Evolutionary conservation across 2,113 vertebrate species (phyloP).

Genomic region (Hippoglossus stenolepis): DNA sequence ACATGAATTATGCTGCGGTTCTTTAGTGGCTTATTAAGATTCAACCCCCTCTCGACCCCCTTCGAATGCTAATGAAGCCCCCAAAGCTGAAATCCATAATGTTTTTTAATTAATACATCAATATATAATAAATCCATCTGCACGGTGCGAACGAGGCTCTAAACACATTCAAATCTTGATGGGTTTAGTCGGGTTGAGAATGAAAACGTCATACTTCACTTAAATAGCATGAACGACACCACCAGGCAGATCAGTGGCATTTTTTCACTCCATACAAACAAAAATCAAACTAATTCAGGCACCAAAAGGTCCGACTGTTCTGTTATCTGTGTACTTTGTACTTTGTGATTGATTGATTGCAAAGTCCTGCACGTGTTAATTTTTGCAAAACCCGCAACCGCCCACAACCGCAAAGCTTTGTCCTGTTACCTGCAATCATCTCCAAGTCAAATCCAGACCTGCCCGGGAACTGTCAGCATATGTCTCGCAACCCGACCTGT

Average conservation of each 20-base stretch:
- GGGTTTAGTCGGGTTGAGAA: not conserved
- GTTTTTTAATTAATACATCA: conserved; percentile 56
- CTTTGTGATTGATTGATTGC: too few relatives aligned
- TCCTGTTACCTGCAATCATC: too few relatives aligned
- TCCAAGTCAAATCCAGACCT: too few relatives aligned
- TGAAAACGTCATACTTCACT: not conserved
- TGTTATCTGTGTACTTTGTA: not conserved
- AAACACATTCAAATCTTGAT: not conserved
- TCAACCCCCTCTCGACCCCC: not conserved
- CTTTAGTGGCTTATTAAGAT: conserved; percentile 50
- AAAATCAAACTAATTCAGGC: not conserved
- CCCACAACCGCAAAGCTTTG: too few relatives aligned
- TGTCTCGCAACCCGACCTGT: too few relatives aligned
- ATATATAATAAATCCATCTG: conserved; percentile 19
- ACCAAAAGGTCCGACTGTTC: not conserved
- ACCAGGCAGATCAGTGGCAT: not conserved
- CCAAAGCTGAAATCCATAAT: conserved; percentile 53
- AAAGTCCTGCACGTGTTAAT: too few relatives aligned
- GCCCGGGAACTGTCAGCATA: too few relatives aligned
- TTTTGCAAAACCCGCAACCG: too few relatives aligned
- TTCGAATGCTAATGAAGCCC: conserved; percentile 45
- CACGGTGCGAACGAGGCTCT: conserved; percentile 8
- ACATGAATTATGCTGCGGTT: conserved; percentile 51
- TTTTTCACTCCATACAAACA: not conserved
- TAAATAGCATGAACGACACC: not conserved